Evolutionary conservation across 2,113 vertebrate species (phyloP).

Genomic region (Sinosuthora webbiana): DNA sequence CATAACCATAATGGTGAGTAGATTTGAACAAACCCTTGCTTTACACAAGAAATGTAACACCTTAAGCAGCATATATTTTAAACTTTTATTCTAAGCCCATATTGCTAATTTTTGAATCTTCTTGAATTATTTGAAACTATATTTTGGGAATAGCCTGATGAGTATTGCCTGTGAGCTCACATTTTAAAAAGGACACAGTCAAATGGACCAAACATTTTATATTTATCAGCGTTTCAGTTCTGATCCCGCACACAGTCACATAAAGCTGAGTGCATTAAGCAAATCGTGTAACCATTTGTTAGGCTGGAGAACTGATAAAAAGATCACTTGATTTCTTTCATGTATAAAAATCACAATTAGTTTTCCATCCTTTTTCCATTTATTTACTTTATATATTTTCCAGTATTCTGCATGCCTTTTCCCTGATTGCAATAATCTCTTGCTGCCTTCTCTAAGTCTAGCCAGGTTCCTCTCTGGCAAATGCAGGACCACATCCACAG

Average conservation of each 20-base stretch:
- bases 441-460: not conserved
- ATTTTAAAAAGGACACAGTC: not conserved
- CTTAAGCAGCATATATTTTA: not conserved
- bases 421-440: not conserved
- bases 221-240: not conserved
- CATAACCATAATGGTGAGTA: not conserved
- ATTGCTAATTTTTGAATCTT: not conserved
- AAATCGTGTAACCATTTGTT: not conserved
- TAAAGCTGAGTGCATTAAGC: not conserved
- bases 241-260: not conserved
- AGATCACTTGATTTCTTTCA: not conserved
- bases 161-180: not conserved
- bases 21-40: not conserved
- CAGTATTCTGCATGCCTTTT: not conserved
- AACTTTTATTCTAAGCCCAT: not conserved
- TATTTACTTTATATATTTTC: not conserved
- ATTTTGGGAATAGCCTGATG: not conserved
- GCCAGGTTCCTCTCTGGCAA: not conserved
- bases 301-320: not conserved
- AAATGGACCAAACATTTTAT: not conserved
- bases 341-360: not conserved
- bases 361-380: not conserved
- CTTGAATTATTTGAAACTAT: not conserved
- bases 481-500: not conserved
- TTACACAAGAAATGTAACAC: not conserved